phyloP scores from a whole-genome alignment of 2,113 vertebrate species.

The Hipposideros armiger region DNA sequence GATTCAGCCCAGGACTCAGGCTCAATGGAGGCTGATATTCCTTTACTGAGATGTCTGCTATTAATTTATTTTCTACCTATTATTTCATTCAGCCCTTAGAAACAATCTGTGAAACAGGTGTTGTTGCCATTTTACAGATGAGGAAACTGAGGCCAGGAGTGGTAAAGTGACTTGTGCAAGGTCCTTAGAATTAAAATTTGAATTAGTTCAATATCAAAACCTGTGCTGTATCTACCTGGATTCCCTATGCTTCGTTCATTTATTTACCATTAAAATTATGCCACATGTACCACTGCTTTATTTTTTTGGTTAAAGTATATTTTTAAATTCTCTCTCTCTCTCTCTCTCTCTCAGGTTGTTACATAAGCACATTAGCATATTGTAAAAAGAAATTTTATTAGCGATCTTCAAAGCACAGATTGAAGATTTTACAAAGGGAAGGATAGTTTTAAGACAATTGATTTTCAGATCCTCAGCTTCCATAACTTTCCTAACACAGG shows the following conservation, averaged over 20 bases:
- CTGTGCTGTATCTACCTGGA: background rate
- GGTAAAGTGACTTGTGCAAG: background rate
- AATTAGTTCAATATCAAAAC: background rate
- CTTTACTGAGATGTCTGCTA: background rate
- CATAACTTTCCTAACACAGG: background rate
- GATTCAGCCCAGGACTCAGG: background rate
- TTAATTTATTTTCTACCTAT: background rate
- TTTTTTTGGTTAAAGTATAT: background rate
- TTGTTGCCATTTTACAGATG: background rate
- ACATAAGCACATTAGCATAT: background rate
- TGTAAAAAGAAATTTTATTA: background rate
- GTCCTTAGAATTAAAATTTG: background rate
- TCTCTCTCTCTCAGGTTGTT: background rate
- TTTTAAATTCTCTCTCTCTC: background rate
- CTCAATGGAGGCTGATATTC: background rate
- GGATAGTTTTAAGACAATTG: background rate
- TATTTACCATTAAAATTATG: background rate
- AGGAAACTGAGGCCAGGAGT: background rate
- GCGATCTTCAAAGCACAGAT: background rate
- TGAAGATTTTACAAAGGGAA: background rate
- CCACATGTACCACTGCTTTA: background rate
- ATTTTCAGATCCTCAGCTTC: background rate
- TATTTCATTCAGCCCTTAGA: background rate
- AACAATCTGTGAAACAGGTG: slow-evolving; percentile 1
- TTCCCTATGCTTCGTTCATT: background rate